phyloP scores from a whole-genome alignment of 2,888 invertebrate species.

The Aspidiotus rigidus region DNA sequence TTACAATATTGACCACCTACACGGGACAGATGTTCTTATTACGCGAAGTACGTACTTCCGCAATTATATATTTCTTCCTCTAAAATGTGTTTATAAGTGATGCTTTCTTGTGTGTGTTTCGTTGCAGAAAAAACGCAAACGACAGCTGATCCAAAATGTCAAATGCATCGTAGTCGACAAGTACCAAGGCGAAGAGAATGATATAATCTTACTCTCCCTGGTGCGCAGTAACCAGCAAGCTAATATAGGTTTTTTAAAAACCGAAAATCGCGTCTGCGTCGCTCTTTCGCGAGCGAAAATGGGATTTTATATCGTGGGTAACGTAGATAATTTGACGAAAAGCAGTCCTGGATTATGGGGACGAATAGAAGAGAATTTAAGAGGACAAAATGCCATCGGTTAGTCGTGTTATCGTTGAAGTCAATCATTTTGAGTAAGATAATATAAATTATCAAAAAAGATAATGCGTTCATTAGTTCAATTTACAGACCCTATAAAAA shows the following conservation, averaged over 20 bases:
- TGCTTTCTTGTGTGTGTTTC: too few species aligned
- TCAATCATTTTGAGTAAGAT: conserved; percentile 4
- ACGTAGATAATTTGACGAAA: conserved; percentile 52
- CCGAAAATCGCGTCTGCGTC: conserved; percentile 65
- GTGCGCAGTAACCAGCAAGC: conserved; percentile 62
- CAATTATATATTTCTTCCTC: not conserved
- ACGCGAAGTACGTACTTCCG: conserved; percentile 30
- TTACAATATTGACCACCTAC: conserved; percentile 66
- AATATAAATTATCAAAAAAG: too few species aligned
- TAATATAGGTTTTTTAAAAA: conserved; percentile 60
- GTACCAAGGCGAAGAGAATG: conserved; percentile 72
- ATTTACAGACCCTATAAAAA: too few species aligned
- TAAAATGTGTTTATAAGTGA: too few species aligned
- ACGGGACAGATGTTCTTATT: conserved; percentile 54
- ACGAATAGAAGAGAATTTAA: conserved; percentile 47
- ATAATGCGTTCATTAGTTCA: conserved; percentile 5
- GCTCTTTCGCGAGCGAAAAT: conserved; percentile 63
- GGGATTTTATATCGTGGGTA: conserved; percentile 65
- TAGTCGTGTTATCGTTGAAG: not conserved
- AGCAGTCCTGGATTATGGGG: conserved; percentile 49
- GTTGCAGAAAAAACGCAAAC: not conserved
- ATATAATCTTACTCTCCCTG: conserved; percentile 66
- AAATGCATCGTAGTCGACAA: conserved; percentile 63
- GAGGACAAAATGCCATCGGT: conserved; percentile 49
- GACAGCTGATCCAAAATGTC: not conserved